Evolutionary conservation across 1,140 invertebrate species (phyloP).

Genomic region (Trichonephila inaurata): DNA sequence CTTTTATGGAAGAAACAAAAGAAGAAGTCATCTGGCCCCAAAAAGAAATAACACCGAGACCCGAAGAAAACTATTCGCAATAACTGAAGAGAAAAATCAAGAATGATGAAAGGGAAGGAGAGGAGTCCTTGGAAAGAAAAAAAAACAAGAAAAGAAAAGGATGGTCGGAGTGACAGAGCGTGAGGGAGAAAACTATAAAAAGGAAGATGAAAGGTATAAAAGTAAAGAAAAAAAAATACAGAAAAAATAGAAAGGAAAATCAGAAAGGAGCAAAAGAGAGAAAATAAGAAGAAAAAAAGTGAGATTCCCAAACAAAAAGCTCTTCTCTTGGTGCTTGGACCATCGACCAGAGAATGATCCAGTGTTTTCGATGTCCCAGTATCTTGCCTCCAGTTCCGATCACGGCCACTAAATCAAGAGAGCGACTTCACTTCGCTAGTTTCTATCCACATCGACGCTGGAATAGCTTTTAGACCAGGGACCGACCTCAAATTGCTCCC

Average conservation of each 20-base stretch:
- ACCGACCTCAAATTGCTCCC: constrained; percentile 63
- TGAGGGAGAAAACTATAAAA: constrained; percentile 59
- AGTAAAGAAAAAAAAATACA: constrained; percentile 24
- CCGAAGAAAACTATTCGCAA: constrained; percentile 76
- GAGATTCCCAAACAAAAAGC: constrained; percentile 65
- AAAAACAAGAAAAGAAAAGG: constrained; percentile 11
- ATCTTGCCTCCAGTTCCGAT: constrained; percentile 76
- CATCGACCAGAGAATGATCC: constrained; percentile 73
- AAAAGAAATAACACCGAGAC: constrained; percentile 72
- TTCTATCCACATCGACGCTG: constrained; percentile 66
- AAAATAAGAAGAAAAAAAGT: constrained; percentile 40
- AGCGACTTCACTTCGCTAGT: constrained; percentile 70
- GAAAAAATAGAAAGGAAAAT: constrained; percentile 67
- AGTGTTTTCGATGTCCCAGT: constrained; percentile 71
- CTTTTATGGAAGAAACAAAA: constrained; percentile 76
- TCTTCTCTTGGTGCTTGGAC: constrained; percentile 64
- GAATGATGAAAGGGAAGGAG: constrained; percentile 75
- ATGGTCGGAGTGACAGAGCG: constrained; percentile 69
- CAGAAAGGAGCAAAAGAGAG: constrained; percentile 61
- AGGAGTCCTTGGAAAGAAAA: constrained; percentile 59
- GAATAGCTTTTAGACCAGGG: constrained; percentile 65
- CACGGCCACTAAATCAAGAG: constrained; percentile 75
- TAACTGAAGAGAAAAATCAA: constrained; percentile 76
- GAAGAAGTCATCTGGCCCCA: constrained; percentile 58
- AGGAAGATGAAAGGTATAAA: constrained; percentile 46